Evolutionary conservation across 2,113 vertebrate species (phyloP), one percentile per base, ranked within the genome.

Genomic region (Nettapus auritus): DNA sequence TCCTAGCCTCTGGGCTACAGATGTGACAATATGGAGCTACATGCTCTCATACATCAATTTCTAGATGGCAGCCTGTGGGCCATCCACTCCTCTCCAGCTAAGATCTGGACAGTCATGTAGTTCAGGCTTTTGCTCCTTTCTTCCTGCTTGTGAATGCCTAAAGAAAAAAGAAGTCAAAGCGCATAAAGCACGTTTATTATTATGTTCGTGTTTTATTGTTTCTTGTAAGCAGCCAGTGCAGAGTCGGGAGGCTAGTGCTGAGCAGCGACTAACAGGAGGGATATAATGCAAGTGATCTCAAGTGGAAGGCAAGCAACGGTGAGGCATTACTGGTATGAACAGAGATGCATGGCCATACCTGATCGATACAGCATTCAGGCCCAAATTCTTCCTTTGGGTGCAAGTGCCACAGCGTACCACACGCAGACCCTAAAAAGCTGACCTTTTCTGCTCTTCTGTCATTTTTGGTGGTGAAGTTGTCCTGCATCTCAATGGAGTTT

Each of bases 161-260:
- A 48, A 44, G 48, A 64, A 64, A 56, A 56, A 75, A 56, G 3
- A 70, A 60, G 4, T 34, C 23, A 46, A 86, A 80, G 25, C 33
- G 74, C 33, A 48, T 31, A 56, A 76, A 36, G 23, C 22, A 11
- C 11, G 23, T 64, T 52, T 55, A 31, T 83, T 67, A 21, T 67
- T 83, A 21, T 13, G 6, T 28, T 69, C 17, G 9, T 53, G 28
- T 83, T 89, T 42, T 78, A 50, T 57, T 50, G 3, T 26, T 62
- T 68, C 53, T 42, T n/a, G 8, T n/a, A 14, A 56, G n/a, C 67
- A 36, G 29, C 33, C 0, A 0, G 26, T 42, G 26, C 50, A 33
- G 34, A 69, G 9, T 53, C 7, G 2, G 10, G 2, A 0, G 50
- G 13, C 44, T 64, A n/a, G 23, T 64, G 28, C 14, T 82, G 12